Base-by-base conservation (phyloP, 2,797 vertebrate species). In the Dermochelys coriacea region DNA sequence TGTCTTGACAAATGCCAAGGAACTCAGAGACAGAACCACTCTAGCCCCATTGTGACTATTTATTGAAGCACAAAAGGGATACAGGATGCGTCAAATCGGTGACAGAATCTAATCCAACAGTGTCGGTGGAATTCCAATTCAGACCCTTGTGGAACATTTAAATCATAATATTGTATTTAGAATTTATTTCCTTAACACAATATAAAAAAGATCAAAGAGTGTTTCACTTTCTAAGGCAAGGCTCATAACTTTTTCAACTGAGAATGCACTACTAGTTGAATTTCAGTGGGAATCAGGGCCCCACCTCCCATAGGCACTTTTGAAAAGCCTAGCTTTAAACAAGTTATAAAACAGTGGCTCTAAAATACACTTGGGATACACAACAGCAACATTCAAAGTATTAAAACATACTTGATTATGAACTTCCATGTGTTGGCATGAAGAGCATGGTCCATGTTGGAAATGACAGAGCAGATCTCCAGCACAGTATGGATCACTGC, bases 391-490 rank as follows among this genome's bases (percentile, higher is more conserved):
- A 68, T 11, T 12, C 85, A 71, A 82, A 78, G n/a, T 37, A 14
- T 82, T 81, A 54, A 23, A 50, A 98, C 99, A 98, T 98, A 99
- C 99, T 99, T 99, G 98, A 99, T 99, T 74, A 99, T 99, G 97
- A 99, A 99, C 95, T 99, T 99, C 99, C 99, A 99, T 0, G 99
- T 99, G 95, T 99, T 99, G 90, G 99, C 99, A 97, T 99, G 99
- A 94, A 99, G 98, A 5, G 99, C 99, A 4, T 99, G 98, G 96
- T 99, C 99, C 98, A 99, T 98, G 84, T 98, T 98, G 71, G 99
- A 99, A 97, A 99, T 99, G 89, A 99, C 94, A 41, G 98, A 98
- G 97, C 99, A 99, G 89, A 99, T 99, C 94, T 99, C 99, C 98
- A 99, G 96, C 82, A 99, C 96, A 79, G 97, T 99, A 97, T 99